Conservation (phyloP, 2,113 vertebrate genomes). For the Paramormyrops kingsleyae region DNA sequence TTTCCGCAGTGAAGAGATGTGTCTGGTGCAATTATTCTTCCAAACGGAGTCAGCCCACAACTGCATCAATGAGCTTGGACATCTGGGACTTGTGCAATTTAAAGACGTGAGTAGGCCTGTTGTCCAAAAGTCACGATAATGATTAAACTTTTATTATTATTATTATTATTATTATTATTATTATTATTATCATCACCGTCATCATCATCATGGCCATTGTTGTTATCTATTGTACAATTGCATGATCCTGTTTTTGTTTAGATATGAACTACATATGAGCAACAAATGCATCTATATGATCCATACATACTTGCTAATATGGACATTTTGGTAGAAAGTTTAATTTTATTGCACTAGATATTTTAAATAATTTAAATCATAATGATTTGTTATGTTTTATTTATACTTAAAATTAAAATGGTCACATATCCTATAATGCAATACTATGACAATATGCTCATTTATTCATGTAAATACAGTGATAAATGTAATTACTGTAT, state of each 20-base stretch:
- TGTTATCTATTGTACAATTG: not conserved
- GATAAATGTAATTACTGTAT: not conserved
- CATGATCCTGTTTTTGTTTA: not conserved
- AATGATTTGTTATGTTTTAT: not conserved
- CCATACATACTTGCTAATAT: not conserved
- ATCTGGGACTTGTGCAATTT: slow-evolving; percentile 48
- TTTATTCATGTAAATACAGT: not conserved
- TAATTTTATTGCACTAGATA: not conserved
- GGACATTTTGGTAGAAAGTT: not conserved
- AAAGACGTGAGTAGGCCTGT: slow-evolving; percentile 42
- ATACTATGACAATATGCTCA: not conserved
- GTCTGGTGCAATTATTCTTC: slow-evolving; percentile 43
- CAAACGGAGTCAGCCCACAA: slow-evolving; percentile 42
- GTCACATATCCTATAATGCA: not conserved
- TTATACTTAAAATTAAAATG: not conserved
- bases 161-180: not conserved
- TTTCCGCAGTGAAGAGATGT: slow-evolving; percentile 49
- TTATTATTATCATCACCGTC: not conserved
- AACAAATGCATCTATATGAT: not conserved
- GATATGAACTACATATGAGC: not conserved
- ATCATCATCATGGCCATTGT: not conserved
- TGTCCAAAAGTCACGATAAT: not conserved
- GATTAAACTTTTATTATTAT: not conserved
- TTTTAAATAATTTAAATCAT: not conserved
- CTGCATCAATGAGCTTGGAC: slow-evolving; percentile 42